These are phyloP conservation scores for Aphodius sticticus DNA, from an alignment of 2,888 invertebrate species.

Conservation along the genomic window DNA sequence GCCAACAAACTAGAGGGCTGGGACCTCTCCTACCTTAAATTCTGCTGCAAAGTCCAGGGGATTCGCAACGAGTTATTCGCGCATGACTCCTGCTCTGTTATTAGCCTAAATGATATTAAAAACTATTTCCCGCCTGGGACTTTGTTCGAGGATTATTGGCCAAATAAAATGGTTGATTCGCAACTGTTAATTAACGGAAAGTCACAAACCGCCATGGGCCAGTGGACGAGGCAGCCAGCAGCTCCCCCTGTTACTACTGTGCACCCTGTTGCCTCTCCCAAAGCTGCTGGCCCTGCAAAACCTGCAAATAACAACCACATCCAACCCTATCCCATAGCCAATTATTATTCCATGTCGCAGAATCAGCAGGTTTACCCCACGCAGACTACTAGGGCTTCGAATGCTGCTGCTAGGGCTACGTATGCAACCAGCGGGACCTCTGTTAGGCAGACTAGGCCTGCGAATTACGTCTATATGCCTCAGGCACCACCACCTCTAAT, in stretches of 20 bases:
- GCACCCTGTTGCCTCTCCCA: slow-evolving; percentile 59
- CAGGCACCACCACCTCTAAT: slow-evolving; percentile 64
- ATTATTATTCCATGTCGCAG: slow-evolving; percentile 61
- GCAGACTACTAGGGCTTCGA: slow-evolving; percentile 17
- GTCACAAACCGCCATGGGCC: slow-evolving; percentile 63
- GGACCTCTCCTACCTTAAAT: slow-evolving; percentile 92
- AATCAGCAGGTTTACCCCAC: slow-evolving; percentile 57
- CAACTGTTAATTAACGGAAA: slow-evolving; percentile 78
- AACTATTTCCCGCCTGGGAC: slow-evolving; percentile 91
- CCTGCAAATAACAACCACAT: slow-evolving; percentile 39
- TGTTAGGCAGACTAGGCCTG: slow-evolving; percentile 50
- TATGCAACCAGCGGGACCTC: slow-evolving; percentile 13
- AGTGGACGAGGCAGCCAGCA: slow-evolving; percentile 82
- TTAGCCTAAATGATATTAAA: slow-evolving; percentile 88
- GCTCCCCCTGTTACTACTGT: slow-evolving; percentile 74
- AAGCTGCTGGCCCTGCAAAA: slow-evolving; percentile 51
- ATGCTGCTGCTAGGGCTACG: slow-evolving; percentile 24
- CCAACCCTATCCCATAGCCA: slow-evolving; percentile 54
- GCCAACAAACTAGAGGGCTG: slow-evolving; percentile 89
- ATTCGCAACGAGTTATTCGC: slow-evolving; percentile 91
- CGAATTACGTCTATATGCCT: slow-evolving; percentile 51
- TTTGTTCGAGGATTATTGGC: slow-evolving; percentile 93
- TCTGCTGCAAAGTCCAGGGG: slow-evolving; percentile 94
- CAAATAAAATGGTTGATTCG: slow-evolving; percentile 85
- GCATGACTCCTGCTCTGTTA: slow-evolving; percentile 89